A percentile compares a stretch with the other conserved stretches of the same genome.
Conservation (phyloP, 2,888 invertebrate genomes). For the Coelopa pilipes region DNA sequence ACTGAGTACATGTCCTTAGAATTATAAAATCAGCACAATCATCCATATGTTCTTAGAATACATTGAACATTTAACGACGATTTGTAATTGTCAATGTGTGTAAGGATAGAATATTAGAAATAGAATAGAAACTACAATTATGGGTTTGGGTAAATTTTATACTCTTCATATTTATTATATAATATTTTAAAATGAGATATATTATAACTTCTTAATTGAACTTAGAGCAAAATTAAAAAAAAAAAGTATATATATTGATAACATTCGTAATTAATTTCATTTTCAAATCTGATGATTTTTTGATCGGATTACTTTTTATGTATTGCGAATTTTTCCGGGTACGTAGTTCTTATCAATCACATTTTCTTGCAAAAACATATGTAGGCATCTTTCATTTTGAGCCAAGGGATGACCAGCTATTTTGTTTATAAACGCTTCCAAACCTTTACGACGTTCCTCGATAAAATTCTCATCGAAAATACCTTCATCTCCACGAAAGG, state of each 20-base stretch:
- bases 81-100: too few species aligned
- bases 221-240: slow-evolving; percentile 17
- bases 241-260: neutral
- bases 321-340: slow-evolving; percentile 98
- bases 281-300: slow-evolving; percentile 8
- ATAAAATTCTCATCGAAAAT: slow-evolving; percentile 99
- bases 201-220: slow-evolving; percentile 20
- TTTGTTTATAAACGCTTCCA: slow-evolving; percentile 99
- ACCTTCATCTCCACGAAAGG: slow-evolving; percentile 98
- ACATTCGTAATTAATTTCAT: slow-evolving; percentile 20
- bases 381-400: slow-evolving; percentile 98
- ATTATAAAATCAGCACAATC: too few species aligned
- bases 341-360: slow-evolving; percentile 99
- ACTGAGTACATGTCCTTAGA: too few species aligned
- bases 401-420: slow-evolving; percentile 99
- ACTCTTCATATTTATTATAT: neutral
- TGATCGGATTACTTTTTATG: slow-evolving; percentile 69
- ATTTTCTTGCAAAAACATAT: slow-evolving; percentile 98
- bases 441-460: slow-evolving; percentile 96
- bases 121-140: too few species aligned
- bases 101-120: too few species aligned
- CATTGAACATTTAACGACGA: too few species aligned
- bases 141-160: neutral
- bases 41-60: too few species aligned
- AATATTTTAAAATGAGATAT: slow-evolving; percentile 22